Conservation (phyloP, 2,888 invertebrate species). For the Eupithecia abbreviata region DNA sequence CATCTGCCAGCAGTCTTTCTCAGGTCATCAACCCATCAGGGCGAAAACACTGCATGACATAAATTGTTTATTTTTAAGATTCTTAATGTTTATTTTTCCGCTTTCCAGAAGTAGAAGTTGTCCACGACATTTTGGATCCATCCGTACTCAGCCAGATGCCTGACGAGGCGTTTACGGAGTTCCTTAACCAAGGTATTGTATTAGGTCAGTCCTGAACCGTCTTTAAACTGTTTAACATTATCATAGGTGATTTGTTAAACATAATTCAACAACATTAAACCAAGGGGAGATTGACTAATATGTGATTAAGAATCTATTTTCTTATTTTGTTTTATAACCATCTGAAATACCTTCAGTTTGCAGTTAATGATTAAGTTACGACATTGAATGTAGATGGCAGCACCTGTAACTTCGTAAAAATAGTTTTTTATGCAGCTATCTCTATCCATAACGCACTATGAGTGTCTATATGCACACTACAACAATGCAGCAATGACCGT, state of each 20-base stretch:
- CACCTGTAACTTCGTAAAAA: background rate
- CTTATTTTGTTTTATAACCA: background rate
- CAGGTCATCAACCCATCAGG: background rate
- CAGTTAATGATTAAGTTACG: background rate
- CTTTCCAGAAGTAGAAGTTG: constrained; percentile 81
- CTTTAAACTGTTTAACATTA: background rate
- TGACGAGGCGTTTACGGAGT: constrained; percentile 82
- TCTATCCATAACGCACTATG: background rate
- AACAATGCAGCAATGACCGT: too few species aligned
- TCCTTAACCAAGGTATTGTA: constrained; percentile 84
- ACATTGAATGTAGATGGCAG: background rate
- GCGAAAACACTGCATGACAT: background rate
- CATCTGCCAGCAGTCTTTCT: background rate
- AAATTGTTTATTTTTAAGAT: background rate
- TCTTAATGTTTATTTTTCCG: background rate
- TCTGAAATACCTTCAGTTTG: background rate
- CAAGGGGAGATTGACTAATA: background rate
- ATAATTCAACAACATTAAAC: background rate
- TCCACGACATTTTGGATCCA: constrained; percentile 85
- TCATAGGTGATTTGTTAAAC: background rate
- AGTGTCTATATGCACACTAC: background rate
- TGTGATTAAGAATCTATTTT: background rate
- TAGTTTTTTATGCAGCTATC: background rate
- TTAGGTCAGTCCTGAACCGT: constrained; percentile 33
- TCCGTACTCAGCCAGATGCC: constrained; percentile 79